phyloP scores from a whole-genome alignment of 1,140 invertebrate genomes.

The Sipha flava region DNA sequence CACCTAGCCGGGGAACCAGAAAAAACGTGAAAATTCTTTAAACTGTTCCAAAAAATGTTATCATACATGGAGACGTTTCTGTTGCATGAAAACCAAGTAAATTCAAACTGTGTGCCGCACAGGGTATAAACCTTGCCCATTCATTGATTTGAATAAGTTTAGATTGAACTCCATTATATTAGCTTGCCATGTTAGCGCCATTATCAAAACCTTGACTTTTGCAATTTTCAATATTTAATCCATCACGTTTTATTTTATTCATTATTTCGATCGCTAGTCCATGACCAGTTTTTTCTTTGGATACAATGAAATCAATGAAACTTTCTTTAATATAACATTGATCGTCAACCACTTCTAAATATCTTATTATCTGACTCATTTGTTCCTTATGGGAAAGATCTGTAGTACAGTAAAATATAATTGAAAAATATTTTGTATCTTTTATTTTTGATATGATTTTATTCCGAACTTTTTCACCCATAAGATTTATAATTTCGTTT shows the following conservation, averaged over 20 bases:
- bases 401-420: no score
- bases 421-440: no score
- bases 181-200: slow-evolving; percentile 36
- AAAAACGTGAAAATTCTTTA: neutral
- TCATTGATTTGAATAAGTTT: neutral
- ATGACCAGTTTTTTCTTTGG: no score
- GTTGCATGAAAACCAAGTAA: neutral
- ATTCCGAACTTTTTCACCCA: no score
- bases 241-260: neutral
- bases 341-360: no score
- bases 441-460: no score
- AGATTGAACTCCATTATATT: slow-evolving; percentile 34
- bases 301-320: no score
- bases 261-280: no score
- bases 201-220: slow-evolving; percentile 37
- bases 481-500: no score
- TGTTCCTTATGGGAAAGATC: no score
- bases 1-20: neutral
- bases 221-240: slow-evolving; percentile 34
- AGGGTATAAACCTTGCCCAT: neutral
- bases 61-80: neutral
- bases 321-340: no score
- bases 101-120: neutral
- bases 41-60: neutral
- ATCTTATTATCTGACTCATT: no score